phyloP scores from a whole-genome alignment of 2,888 invertebrate species.

The Pterostichus niger region DNA sequence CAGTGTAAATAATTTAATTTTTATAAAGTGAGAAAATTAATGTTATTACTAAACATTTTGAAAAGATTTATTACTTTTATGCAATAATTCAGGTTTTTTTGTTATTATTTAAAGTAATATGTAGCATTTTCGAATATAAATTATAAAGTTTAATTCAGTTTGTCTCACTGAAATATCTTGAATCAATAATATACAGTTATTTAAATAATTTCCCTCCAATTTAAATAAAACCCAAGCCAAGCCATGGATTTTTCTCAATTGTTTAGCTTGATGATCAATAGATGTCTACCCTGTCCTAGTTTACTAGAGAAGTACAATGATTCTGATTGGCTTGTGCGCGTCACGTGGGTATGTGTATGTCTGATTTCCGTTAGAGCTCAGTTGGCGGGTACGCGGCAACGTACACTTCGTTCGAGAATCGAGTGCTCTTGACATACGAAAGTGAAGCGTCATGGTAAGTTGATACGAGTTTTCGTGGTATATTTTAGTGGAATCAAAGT shows the following conservation, averaged over 20 bases:
- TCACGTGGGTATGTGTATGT: constrained; percentile 75
- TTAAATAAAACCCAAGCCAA: constrained; percentile 60
- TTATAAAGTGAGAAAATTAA: background rate
- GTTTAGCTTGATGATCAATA: constrained; percentile 65
- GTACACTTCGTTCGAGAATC: constrained; percentile 71
- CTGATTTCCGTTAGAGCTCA: constrained; percentile 70
- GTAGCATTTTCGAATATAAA: no score
- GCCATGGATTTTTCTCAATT: constrained; percentile 60
- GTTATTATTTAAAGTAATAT: background rate
- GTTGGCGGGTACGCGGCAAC: constrained; percentile 75
- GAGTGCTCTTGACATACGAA: constrained; percentile 70
- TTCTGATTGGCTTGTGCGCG: constrained; percentile 72
- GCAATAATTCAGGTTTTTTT: background rate
- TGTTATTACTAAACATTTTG: background rate
- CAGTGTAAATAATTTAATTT: no score
- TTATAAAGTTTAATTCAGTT: no score
- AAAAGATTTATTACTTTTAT: background rate
- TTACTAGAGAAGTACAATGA: background rate
- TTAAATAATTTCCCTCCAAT: constrained; percentile 61
- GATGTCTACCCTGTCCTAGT: constrained; percentile 62
- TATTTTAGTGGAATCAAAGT: constrained; percentile 73
- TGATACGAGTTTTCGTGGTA: constrained; percentile 75
- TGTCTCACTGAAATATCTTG: background rate
- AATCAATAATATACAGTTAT: constrained; percentile 29
- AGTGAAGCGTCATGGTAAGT: constrained; percentile 77